Evolutionary conservation across 2,888 invertebrate genomes (phyloP).

Genomic region (Carabus problematicus): DNA sequence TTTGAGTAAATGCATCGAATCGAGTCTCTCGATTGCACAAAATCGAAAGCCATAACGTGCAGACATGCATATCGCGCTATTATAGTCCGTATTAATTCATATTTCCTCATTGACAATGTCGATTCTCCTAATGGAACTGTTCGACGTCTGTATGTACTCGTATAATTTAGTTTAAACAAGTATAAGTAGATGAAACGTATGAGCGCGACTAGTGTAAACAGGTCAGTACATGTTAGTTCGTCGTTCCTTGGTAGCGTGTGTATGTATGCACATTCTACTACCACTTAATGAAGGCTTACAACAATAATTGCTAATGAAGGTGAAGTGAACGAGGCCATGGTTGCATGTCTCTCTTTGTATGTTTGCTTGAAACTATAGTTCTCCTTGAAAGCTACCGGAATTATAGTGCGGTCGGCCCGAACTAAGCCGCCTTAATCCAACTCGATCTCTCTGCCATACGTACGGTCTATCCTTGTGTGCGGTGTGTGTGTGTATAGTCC

Average conservation of each 20-base stretch:
- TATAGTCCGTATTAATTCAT: slow-evolving; percentile 30
- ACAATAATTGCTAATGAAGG: slow-evolving; percentile 41
- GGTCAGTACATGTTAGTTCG: not conserved
- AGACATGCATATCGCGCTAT: slow-evolving; percentile 28
- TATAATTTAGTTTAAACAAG: not conserved
- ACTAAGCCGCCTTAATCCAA: slow-evolving; percentile 33
- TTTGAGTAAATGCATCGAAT: slow-evolving; percentile 10
- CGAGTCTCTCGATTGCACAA: slow-evolving; percentile 17
- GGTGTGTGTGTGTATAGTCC: slow-evolving; percentile 2
- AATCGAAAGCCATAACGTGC: slow-evolving; percentile 31
- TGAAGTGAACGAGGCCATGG: slow-evolving; percentile 3
- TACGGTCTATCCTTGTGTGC: not conserved
- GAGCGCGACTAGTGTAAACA: not conserved
- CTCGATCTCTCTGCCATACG: slow-evolving; percentile 16
- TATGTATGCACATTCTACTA: slow-evolving; percentile 20
- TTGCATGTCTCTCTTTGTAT: slow-evolving; percentile 3
- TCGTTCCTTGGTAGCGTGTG: slow-evolving; percentile 1
- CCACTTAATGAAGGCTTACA: slow-evolving; percentile 40
- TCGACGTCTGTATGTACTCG: not conserved
- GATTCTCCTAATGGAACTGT: no score
- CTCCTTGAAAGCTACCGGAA: slow-evolving; percentile 39
- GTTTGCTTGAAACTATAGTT: slow-evolving; percentile 21
- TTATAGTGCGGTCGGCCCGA: slow-evolving; percentile 36
- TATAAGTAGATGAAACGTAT: not conserved
- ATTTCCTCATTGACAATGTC: slow-evolving; percentile 13